These are phyloP conservation scores for Sebastes minor DNA, from an alignment of 2,797 vertebrate species.

Conservation along the genomic window DNA sequence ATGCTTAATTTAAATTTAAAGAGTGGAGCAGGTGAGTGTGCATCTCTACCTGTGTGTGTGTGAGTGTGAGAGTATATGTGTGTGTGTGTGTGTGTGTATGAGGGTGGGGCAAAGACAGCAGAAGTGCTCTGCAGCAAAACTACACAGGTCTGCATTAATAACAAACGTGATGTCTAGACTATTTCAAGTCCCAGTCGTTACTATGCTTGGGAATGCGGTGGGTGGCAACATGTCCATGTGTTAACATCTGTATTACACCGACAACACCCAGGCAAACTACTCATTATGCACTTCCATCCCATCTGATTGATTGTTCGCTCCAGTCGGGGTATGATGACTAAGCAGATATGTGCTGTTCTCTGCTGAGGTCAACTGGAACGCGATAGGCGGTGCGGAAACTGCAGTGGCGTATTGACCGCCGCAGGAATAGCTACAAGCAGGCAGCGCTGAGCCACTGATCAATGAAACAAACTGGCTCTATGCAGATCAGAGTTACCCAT, in stretches of 20 bases:
- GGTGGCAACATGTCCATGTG: background rate
- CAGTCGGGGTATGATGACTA: constrained; percentile 58
- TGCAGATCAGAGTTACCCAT: constrained; percentile 59
- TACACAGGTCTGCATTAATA: background rate
- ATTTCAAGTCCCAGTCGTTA: background rate
- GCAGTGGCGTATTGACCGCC: constrained; percentile 76
- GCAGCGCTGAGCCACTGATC: constrained; percentile 68
- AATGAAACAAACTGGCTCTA: constrained; percentile 71
- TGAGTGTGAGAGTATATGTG: background rate
- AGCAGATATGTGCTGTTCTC: constrained; percentile 56
- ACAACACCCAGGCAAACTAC: constrained; percentile 5
- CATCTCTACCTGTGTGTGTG: background rate
- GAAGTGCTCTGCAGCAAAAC: background rate
- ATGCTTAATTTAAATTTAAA: background rate
- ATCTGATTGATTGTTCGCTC: constrained; percentile 41
- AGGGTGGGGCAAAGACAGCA: background rate
- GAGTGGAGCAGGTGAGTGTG: background rate
- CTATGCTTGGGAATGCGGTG: background rate
- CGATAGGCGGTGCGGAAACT: constrained; percentile 66
- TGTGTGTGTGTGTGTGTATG: background rate
- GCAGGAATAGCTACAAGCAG: constrained; percentile 77
- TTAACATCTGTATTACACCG: constrained; percentile 1
- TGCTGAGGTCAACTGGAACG: constrained; percentile 76
- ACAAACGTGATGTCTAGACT: background rate
- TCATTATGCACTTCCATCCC: constrained; percentile 12